Conservation (phyloP, 2,888 invertebrate species). For the Amiota communis region DNA sequence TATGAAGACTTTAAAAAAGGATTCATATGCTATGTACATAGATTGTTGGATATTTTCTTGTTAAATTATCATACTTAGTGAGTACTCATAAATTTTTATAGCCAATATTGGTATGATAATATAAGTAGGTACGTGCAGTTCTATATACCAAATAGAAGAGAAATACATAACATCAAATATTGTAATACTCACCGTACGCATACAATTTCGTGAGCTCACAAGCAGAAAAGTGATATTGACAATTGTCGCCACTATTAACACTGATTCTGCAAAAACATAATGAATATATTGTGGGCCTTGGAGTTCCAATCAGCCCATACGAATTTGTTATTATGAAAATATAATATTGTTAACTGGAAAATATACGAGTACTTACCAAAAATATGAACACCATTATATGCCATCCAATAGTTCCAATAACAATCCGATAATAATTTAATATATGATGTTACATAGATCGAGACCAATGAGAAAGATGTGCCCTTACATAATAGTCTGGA, state of each 20-base stretch:
- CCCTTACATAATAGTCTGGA: conserved; percentile 36
- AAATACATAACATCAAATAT: neutral
- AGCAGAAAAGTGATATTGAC: conserved; percentile 48
- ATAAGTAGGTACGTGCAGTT: too few species aligned
- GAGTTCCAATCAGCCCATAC: too few species aligned
- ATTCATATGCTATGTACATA: too few species aligned
- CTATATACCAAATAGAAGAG: neutral
- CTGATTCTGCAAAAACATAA: conserved; percentile 44
- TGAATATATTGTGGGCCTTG: neutral
- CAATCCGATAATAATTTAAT: conserved; percentile 45
- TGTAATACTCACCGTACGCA: conserved; percentile 47
- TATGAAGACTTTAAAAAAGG: too few species aligned
- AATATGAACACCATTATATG: conserved; percentile 39
- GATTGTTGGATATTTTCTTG: too few species aligned
- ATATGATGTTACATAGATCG: conserved; percentile 42
- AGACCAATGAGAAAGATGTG: conserved; percentile 36
- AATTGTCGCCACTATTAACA: conserved; percentile 47
- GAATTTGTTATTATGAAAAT: too few species aligned
- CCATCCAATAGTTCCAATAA: conserved; percentile 49
- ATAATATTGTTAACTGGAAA: neutral
- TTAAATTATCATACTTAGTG: too few species aligned
- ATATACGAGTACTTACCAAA: conserved; percentile 38
- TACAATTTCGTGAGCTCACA: conserved; percentile 50
- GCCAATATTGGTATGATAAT: too few species aligned
- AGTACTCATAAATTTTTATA: too few species aligned